These are phyloP conservation scores for Drosophila aff. DNA, from an alignment of 1,140 invertebrate genomes.

Conservation along the genomic window DNA sequence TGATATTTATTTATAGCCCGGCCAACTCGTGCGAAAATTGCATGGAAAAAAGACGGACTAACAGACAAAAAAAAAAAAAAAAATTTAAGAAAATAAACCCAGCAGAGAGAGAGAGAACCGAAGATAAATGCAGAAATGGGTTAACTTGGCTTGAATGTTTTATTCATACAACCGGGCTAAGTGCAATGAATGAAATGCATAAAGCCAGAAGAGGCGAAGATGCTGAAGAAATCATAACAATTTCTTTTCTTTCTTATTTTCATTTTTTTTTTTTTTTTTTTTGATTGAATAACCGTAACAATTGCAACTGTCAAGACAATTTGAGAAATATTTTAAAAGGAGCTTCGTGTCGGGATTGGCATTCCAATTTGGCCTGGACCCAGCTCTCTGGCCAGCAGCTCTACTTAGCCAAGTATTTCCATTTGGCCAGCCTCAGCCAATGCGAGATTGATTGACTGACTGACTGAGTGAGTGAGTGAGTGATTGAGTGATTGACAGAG, in stretches of 20 bases:
- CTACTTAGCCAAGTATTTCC: constrained; percentile 47
- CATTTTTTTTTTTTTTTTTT: neutral
- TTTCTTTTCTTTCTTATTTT: constrained; percentile 19
- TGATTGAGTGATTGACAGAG: constrained; percentile 29
- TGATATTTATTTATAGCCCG: constrained; percentile 76
- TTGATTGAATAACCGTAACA: constrained; percentile 48
- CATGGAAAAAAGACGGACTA: constrained; percentile 35
- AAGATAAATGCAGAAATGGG: constrained; percentile 77
- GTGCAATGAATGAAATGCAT: constrained; percentile 50
- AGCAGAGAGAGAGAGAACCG: constrained; percentile 15
- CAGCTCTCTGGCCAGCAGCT: constrained; percentile 22
- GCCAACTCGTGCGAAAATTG: constrained; percentile 46
- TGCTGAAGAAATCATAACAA: constrained; percentile 60
- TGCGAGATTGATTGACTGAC: constrained; percentile 23
- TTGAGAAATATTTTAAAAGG: constrained; percentile 61
- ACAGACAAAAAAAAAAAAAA: neutral
- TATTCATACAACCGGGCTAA: constrained; percentile 58
- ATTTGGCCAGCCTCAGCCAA: constrained; percentile 31
- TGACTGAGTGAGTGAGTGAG: constrained; percentile 17
- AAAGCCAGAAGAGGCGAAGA: neutral
- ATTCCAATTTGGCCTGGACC: constrained; percentile 42
- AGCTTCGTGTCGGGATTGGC: constrained; percentile 48
- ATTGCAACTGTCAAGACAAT: constrained; percentile 73
- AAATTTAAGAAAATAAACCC: neutral
- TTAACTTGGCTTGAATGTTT: constrained; percentile 68